These are phyloP conservation scores for Lycodopsis pacificus DNA, from an alignment of 2,797 vertebrate species.

Conservation along the genomic window DNA sequence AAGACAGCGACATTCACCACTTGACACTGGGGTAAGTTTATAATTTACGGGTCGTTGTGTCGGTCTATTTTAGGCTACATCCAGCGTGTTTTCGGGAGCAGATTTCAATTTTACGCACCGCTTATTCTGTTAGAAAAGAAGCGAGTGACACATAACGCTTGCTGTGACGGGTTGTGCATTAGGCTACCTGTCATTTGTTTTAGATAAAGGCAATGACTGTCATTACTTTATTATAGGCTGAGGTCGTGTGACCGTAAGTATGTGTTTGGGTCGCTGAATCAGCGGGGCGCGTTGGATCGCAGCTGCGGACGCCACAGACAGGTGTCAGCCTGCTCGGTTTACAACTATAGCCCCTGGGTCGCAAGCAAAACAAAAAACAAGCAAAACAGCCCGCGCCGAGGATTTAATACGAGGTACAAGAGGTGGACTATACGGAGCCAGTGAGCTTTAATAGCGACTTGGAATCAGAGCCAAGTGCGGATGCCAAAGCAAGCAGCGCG, in stretches of 20 bases:
- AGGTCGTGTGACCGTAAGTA: constrained; percentile 18
- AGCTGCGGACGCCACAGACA: constrained; percentile 57
- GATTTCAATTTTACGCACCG: constrained; percentile 62
- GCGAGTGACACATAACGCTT: constrained; percentile 24
- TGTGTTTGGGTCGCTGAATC: constrained; percentile 35
- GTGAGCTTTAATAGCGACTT: constrained; percentile 64
- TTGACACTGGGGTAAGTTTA: constrained; percentile 70
- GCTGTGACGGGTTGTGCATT: constrained; percentile 3
- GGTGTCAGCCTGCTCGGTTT: constrained; percentile 69
- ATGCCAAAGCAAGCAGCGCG: constrained; percentile 74
- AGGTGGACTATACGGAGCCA: constrained; percentile 48
- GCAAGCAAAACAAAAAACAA: not conserved
- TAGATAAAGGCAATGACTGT: constrained; percentile 40
- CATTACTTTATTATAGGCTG: constrained; percentile 38
- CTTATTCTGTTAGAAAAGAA: constrained; percentile 8
- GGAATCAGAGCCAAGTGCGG: constrained; percentile 43
- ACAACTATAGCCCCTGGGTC: constrained; percentile 41
- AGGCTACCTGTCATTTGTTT: constrained; percentile 35
- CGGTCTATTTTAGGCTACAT: constrained; percentile 9
- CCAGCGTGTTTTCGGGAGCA: constrained; percentile 9
- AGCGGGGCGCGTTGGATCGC: constrained; percentile 42
- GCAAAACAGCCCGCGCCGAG: constrained; percentile 41
- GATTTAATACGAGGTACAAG: constrained; percentile 59
- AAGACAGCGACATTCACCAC: constrained; percentile 31
- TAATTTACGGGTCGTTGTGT: constrained; percentile 12